Base-by-base conservation (phyloP, 2,888 invertebrate species). In the Lottia scabra region DNA sequence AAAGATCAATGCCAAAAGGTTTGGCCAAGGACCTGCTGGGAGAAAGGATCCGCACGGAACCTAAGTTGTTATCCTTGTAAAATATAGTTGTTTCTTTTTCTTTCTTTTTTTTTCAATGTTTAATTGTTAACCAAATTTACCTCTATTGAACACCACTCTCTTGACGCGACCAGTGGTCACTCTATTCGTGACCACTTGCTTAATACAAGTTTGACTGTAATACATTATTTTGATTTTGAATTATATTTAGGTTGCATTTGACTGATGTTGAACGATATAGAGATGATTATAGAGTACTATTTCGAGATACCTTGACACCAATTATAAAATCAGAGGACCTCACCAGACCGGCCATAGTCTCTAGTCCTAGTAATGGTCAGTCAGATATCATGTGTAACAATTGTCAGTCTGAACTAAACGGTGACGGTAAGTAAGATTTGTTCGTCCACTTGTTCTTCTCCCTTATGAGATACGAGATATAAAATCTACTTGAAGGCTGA, bases 351-450 rank as follows among this genome's bases (percentile, higher is more conserved):
- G 97, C 93, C 86, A 87, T 98, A 8, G 92, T 94, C 0, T 98
- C 98, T 0, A 98, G 97, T 87, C 99, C 99, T 0, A 94, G 85
- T 5, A 87, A 90, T 78, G 89, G 89, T 1, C 87, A 90, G 78
- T 94, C 96, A 84, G 95, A 94, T 2, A 96, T 94, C 85, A 91
- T 98, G 63, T 93, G 96, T 0, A 77, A 88, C 1, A 92, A 96
- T 89, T 98, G 99, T 0, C 93, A 94, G 78, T 94, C 94, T 83
- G 90, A 92, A 1, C 90, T 92, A 67, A 98, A 94, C 87, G 99
- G 99, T 65, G 99, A 98, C 85, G 81, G 86, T 86, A 78, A 73
- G 86, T 86, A 78, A 73, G 84, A 80, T n/a, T 13, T 27, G n/a
- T 46, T 65, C 27, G 26, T n/a, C 10, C 63, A 62, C 30, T 30